Conservation (phyloP, 2,113 vertebrate genomes). For the Pteronura brasiliensis region DNA sequence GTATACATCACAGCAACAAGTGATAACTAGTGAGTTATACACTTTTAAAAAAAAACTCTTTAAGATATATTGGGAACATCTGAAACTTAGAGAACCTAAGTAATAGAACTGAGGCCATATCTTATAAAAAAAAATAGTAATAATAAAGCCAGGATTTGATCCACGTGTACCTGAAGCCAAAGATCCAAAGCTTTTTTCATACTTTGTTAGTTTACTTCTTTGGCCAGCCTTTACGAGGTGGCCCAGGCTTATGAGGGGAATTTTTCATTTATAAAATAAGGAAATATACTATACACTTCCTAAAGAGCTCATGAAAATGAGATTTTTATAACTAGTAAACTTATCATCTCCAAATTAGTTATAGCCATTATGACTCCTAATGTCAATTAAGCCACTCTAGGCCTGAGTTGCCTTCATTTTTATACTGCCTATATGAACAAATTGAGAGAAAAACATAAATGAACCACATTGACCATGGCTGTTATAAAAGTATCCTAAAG, state of each 20-base stretch:
- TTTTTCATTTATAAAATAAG: background rate
- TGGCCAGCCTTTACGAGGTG: background rate
- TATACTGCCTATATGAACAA: background rate
- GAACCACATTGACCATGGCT: background rate
- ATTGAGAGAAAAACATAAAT: slow-evolving; percentile 15
- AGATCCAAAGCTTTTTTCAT: background rate
- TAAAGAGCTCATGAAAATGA: slow-evolving; percentile 24
- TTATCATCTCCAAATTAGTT: background rate
- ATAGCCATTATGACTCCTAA: background rate
- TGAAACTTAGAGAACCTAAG: background rate
- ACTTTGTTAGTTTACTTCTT: background rate
- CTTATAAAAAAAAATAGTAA: background rate
- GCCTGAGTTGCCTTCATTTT: background rate
- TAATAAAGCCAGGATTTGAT: background rate
- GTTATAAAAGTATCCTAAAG: background rate
- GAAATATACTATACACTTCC: background rate
- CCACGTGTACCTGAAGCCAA: background rate
- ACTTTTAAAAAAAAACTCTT: background rate
- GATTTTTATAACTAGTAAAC: background rate
- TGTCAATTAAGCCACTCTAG: background rate
- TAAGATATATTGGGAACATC: background rate
- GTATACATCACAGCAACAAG: background rate
- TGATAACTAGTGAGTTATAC: background rate
- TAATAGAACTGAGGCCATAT: background rate
- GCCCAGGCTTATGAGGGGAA: background rate